Conservation (phyloP, 2,797 vertebrate species). For the Sarcophilus harrisii region DNA sequence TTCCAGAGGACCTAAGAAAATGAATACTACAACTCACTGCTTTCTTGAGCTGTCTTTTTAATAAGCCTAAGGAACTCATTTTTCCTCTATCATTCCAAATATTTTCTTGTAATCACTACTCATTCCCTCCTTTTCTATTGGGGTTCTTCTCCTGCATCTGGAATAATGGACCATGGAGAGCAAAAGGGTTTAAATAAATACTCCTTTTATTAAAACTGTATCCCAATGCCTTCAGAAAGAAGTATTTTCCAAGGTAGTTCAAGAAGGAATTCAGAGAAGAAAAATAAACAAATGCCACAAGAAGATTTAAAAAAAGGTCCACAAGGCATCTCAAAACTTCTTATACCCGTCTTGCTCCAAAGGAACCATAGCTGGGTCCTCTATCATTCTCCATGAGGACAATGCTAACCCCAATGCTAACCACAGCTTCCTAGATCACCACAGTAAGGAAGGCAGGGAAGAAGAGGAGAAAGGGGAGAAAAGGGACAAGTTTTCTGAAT, state of each 20-base stretch:
- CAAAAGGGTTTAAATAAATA: not conserved
- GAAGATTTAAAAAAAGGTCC: not conserved
- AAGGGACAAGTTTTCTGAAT: not conserved
- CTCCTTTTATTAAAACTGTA: not conserved
- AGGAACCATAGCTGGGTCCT: not conserved
- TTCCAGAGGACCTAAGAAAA: not conserved
- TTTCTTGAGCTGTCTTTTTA: not conserved
- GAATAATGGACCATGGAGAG: not conserved
- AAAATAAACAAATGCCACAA: not conserved
- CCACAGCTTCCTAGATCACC: not conserved
- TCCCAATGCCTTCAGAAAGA: not conserved
- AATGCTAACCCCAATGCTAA: not conserved
- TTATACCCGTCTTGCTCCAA: not conserved
- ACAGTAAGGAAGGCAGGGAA: not conserved
- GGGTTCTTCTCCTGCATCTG: not conserved
- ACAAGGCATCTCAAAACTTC: not conserved
- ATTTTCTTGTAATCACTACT: not conserved
- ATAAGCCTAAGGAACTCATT: not conserved
- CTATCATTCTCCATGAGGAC: not conserved
- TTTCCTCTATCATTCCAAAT: not conserved
- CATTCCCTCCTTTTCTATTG: not conserved
- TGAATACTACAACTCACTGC: not conserved
- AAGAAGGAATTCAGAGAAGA: not conserved
- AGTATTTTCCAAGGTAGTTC: not conserved
- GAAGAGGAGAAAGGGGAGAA: not conserved